phyloP scores from a whole-genome alignment of 2,888 invertebrate species.

The Cremastobaeus sp. region DNA sequence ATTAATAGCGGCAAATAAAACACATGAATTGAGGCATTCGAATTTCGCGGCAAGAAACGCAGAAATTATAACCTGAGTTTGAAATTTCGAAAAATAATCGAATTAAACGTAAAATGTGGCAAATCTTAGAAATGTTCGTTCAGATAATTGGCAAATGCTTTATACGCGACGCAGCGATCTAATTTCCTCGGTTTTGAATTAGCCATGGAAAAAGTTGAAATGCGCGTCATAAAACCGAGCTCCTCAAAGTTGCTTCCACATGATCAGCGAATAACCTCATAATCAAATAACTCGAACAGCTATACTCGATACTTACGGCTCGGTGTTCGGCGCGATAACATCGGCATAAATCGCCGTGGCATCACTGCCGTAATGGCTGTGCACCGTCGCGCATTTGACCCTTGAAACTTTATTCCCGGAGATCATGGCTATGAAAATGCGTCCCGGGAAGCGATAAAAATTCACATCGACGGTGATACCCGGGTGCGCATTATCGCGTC shows the following conservation, averaged over 20 bases:
- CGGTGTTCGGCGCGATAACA: slow-evolving; percentile 30
- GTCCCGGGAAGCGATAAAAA: slow-evolving; percentile 54
- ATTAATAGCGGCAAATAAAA: too few relatives aligned
- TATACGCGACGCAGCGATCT: too few relatives aligned
- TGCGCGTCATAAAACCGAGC: slow-evolving; percentile 10
- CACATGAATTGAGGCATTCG: too few relatives aligned
- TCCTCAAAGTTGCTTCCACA: slow-evolving; percentile 14
- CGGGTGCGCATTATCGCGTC: slow-evolving; percentile 45
- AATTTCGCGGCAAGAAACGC: too few relatives aligned
- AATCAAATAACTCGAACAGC: slow-evolving; percentile 43
- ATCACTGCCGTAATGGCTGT: slow-evolving; percentile 35
- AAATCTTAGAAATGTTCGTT: too few relatives aligned
- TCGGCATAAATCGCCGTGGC: slow-evolving; percentile 48
- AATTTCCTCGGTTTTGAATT: too few relatives aligned
- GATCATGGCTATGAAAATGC: slow-evolving; percentile 43
- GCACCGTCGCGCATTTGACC: slow-evolving; percentile 30
- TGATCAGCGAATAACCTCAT: slow-evolving; percentile 21
- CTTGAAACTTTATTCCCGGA: slow-evolving; percentile 51
- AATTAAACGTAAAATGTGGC: too few relatives aligned
- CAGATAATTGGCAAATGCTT: too few relatives aligned
- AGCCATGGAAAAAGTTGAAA: too few relatives aligned
- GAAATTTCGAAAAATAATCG: too few relatives aligned
- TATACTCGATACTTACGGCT: slow-evolving; percentile 31
- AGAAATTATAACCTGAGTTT: too few relatives aligned
- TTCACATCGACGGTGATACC: slow-evolving; percentile 51